These are phyloP conservation scores for Carcharodon carcharias DNA, from an alignment of 2,797 vertebrate genomes.

Conservation along the genomic window DNA sequence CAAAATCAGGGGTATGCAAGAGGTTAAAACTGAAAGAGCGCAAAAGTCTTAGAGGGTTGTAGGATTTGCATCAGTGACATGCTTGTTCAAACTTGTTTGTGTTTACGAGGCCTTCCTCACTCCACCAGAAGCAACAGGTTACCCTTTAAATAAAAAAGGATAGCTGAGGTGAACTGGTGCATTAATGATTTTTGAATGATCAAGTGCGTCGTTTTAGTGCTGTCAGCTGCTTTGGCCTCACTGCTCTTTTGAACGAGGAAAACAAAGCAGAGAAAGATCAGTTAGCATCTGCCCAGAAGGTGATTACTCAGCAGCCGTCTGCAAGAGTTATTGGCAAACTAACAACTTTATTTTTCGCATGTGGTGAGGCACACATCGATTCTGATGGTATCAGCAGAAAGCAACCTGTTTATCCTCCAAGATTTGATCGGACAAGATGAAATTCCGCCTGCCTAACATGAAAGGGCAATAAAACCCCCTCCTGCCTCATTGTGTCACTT, in stretches of 20 bases:
- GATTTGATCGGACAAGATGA: not conserved
- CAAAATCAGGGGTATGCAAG: not conserved
- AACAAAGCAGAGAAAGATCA: constrained; percentile 25
- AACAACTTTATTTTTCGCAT: constrained; percentile 32
- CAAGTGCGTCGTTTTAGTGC: not conserved
- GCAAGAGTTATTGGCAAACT: constrained; percentile 34
- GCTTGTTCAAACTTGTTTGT: not conserved
- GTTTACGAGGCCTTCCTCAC: not conserved
- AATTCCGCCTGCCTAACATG: constrained; percentile 11
- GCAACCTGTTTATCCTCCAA: constrained; percentile 25
- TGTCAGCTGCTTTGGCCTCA: constrained; percentile 9
- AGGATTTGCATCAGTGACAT: not conserved
- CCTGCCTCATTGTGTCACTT: no score
- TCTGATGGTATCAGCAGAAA: constrained; percentile 19
- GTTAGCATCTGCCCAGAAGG: constrained; percentile 33
- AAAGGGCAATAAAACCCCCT: constrained; percentile 6
- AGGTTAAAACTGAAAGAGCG: not conserved
- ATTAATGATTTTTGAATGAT: constrained; percentile 26
- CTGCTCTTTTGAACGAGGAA: constrained; percentile 26
- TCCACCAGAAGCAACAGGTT: no score
- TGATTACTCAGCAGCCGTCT: constrained; percentile 29
- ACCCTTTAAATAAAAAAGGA: not conserved
- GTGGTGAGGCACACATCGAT: not conserved
- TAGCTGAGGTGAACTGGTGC: not conserved
- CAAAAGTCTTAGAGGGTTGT: not conserved